Conservation (phyloP, 2,797 vertebrate species). For the Monodelphis domestica region DNA sequence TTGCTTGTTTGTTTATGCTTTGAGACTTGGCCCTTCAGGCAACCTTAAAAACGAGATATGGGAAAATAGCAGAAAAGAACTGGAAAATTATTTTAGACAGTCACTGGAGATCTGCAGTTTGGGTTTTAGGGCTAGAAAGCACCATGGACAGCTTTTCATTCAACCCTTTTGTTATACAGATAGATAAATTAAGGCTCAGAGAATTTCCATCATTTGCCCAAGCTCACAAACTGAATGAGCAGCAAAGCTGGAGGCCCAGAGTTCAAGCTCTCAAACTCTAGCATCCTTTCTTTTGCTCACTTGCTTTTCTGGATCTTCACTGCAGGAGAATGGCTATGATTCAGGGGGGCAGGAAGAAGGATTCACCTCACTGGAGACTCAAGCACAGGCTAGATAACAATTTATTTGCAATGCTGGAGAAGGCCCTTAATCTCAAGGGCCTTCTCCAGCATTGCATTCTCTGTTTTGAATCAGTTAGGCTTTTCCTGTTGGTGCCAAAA, state of each 20-base stretch:
- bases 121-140: neutral
- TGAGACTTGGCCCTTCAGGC: slow-evolving; percentile 28
- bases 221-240: neutral
- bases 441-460: too few species aligned
- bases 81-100: neutral
- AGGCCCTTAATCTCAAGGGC: too few species aligned
- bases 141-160: neutral
- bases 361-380: neutral
- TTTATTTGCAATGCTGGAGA: neutral
- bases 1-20: slow-evolving; percentile 26
- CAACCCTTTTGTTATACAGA: neutral
- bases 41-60: slow-evolving; percentile 40
- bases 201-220: neutral
- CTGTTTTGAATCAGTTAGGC: neutral
- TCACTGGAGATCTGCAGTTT: neutral
- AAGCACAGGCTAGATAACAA: neutral
- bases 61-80: neutral
- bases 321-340: neutral
- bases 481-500: neutral
- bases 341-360: neutral
- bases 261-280: neutral
- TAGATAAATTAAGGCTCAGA: neutral
- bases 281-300: neutral
- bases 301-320: neutral
- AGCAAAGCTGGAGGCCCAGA: neutral